These are phyloP conservation scores for Acanthosoma haemorrhoidale DNA, from an alignment of 2,888 invertebrate species.

Conservation along the genomic window DNA sequence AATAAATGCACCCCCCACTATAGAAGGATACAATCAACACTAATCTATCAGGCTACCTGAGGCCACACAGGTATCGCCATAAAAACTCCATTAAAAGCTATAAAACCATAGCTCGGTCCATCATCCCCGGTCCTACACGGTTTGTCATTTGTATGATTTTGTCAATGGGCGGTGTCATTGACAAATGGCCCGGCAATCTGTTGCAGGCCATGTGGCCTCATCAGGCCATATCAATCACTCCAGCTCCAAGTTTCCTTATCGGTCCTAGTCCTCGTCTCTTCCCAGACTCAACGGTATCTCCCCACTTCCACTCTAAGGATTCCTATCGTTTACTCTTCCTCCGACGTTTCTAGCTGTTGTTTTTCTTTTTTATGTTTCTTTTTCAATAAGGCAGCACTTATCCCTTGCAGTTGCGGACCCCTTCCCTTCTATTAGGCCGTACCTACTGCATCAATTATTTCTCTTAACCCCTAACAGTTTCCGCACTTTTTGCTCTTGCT, in stretches of 20 bases:
- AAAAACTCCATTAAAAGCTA: slow-evolving; percentile 24
- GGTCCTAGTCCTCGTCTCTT: slow-evolving; percentile 3
- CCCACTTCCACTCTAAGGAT: slow-evolving; percentile 8
- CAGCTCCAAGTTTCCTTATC: not conserved
- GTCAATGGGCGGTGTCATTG: slow-evolving; percentile 20
- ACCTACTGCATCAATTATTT: not conserved
- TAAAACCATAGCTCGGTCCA: not conserved
- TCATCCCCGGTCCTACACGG: not conserved
- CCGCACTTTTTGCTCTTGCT: not conserved
- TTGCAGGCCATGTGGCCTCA: slow-evolving; percentile 21
- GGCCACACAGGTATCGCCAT: slow-evolving; percentile 21
- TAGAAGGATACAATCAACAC: slow-evolving; percentile 17
- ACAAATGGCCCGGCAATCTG: slow-evolving; percentile 18
- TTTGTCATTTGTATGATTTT: slow-evolving; percentile 23
- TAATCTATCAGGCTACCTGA: slow-evolving; percentile 1
- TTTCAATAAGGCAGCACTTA: not conserved
- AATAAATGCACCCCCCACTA: not conserved
- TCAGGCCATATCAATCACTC: slow-evolving; percentile 15
- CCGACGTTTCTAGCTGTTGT: slow-evolving; percentile 4
- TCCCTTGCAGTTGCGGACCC: not conserved
- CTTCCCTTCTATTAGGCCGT: not conserved
- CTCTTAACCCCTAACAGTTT: not conserved
- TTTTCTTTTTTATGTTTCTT: slow-evolving; percentile 13
- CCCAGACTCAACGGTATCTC: slow-evolving; percentile 14
- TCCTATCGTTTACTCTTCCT: slow-evolving; percentile 23